Evolutionary conservation across 1,140 invertebrate species (phyloP), one percentile per base, ranked within the genome.

Genomic region (Geopemphigus sp.): DNA sequence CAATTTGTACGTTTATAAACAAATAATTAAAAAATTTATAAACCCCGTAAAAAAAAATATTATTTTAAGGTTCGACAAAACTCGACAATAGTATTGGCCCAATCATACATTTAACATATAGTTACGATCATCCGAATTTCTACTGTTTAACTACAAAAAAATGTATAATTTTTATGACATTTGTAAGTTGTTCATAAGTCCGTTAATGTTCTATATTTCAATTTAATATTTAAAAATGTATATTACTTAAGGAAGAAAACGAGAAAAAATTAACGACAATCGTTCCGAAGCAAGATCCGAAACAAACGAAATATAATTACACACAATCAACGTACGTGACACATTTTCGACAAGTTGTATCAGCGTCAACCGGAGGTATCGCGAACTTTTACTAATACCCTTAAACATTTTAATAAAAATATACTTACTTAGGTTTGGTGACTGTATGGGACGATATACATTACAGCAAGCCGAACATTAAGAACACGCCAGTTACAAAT

Each of bases 311-410:
- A 47, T 61, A 63, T 50, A 26, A 50, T 22, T 50, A 78, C n/a
- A 78, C 74, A n/a, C 74, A 78, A n/a, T 78, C 74, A 1, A 2
- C 39, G 1, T 78, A 78, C 14, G 5, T 78, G 61, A 50, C n/a
- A 45, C 50, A 63, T 15, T 50, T 14, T 5, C 74, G 74, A 14
- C 74, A 78, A 78, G 74, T 78, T 22, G 12, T 78, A 11, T 63
- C 74, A 1, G 74, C 45, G 0, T 47, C 74, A 26, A 63, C 74
- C 19, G 32, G 57, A 78, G 74, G 74, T 78, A 56, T 11, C 8
- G 8, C 12, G 47, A 50, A 50, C 4, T 50, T 50, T 11, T 5
- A 6, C 47, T 14, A 8, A 39, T 39, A 50, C 11, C 12, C 32
- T 32, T 64, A 4, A 12, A 66, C 6, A 45, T 22, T 45, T 66